These are phyloP conservation scores for Corythornis madagascariensis DNA, from an alignment of 2,113 vertebrate species.

Conservation along the genomic window DNA sequence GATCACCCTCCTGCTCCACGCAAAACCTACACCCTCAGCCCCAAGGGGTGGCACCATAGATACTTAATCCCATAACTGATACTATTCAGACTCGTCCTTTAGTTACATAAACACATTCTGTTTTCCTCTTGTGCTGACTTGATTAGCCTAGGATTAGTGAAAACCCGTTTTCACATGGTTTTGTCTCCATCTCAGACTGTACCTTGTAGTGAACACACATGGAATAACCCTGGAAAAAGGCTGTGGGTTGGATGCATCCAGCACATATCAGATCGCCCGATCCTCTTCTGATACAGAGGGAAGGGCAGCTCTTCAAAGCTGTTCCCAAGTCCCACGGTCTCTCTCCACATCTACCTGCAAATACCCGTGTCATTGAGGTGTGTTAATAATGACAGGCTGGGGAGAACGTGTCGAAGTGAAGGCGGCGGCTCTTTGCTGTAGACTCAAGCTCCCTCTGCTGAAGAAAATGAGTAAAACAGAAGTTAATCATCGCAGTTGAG, in stretches of 20 bases:
- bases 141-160: neutral
- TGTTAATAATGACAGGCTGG: neutral
- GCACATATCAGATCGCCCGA: accelerated
- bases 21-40: neutral
- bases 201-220: neutral
- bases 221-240: neutral
- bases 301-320: neutral
- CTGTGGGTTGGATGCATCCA: neutral
- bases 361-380: neutral
- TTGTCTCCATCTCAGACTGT: neutral
- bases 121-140: neutral
- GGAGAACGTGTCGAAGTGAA: neutral
- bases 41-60: neutral
- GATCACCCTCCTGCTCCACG: neutral
- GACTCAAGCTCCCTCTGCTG: conserved; percentile 72
- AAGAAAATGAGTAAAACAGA: conserved; percentile 21
- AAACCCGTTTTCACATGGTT: neutral
- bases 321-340: neutral
- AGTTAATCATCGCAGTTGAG: neutral
- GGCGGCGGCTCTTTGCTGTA: neutral
- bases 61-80: neutral
- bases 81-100: neutral
- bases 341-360: neutral
- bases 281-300: neutral
- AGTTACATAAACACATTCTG: neutral